Base-by-base conservation (phyloP, 2,888 invertebrate species). In the Hyalella azteca region DNA sequence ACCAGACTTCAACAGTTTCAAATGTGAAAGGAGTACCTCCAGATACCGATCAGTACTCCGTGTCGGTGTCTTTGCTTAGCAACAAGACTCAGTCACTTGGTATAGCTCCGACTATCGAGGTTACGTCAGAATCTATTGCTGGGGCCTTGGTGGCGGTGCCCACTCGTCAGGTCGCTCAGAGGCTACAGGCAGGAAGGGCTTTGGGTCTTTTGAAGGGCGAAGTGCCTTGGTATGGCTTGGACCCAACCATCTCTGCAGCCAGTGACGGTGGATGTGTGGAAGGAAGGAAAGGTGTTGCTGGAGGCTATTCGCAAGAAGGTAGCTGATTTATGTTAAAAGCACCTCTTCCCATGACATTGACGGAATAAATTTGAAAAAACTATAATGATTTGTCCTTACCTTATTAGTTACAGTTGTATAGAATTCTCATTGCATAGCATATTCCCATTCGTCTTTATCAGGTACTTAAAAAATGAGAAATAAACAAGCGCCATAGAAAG, bases 231-330 rank as follows among this genome's bases (percentile, higher is more conserved):
- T 66, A 78, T 4, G 82, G 82, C 1, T 76, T 82, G 5, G 82
- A 82, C 29, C 77, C 82, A 15, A 39, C 41, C 11, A n/a, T 73
- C 4, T 36, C 54, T 19, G 22, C 82, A 4, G 48, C 59, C 22
- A 19, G 45, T 9, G 40, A 54, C 2, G 50, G 39, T 19, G 59
- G 73, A 45, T 36, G 41, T n/a, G 60, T 82, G 11, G 81, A 79
- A 73, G 82, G 82, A 7, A 54, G 78, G 49, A 79, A 77, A 19
- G 82, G 82, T 13, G 78, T 82, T 48, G 82, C 82, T 40, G 75
- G 41, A 45, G 75, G 75, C 45, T 75, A 75, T 5, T 26, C 26
- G 22, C 13, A 26, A 36, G 75, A 75, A 75, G 39, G 36, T 7
- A 54, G 54, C 26, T 54, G 26, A 22, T 54, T 5, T n/a, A n/a